A percentile compares a stretch with the other conserved stretches of the same genome.
These are phyloP conservation scores for Argopecten irradians DNA, from an alignment of 1,140 invertebrate species.

Conservation along the genomic window DNA sequence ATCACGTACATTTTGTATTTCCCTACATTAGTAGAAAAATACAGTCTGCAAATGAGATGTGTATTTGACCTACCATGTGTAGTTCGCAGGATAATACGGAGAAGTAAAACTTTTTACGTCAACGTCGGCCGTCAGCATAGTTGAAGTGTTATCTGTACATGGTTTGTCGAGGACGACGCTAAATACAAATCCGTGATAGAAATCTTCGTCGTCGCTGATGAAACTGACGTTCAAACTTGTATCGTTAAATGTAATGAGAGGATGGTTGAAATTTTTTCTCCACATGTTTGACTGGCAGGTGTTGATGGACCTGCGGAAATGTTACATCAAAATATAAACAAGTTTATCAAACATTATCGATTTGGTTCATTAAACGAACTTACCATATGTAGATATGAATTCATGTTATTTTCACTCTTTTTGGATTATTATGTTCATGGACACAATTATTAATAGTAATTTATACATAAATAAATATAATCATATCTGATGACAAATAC, in stretches of 20 bases:
- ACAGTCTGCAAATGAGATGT: too few relatives aligned
- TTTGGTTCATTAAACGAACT: too few relatives aligned
- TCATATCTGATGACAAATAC: too few relatives aligned
- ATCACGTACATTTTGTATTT: too few relatives aligned
- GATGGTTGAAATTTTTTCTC: not conserved
- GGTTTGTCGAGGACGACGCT: not conserved
- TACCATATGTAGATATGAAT: too few relatives aligned
- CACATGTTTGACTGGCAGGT: not conserved
- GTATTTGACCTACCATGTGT: not conserved
- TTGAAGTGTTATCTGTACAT: not conserved
- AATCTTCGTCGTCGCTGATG: not conserved
- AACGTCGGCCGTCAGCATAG: not conserved
- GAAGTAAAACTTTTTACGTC: not conserved
- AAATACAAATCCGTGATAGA: not conserved
- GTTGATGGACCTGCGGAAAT: not conserved
- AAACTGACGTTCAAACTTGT: not conserved
- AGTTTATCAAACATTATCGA: too few relatives aligned
- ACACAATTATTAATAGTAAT: too few relatives aligned
- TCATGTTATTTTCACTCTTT: too few relatives aligned
- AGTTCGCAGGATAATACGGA: not conserved
- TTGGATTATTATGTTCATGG: too few relatives aligned
- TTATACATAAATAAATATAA: too few relatives aligned
- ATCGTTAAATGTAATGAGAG: not conserved
- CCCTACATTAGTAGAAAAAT: too few relatives aligned
- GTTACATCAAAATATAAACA: too few relatives aligned